Conservation (phyloP, 1,140 invertebrate species). For the Oryzaephilus surinamensis region DNA sequence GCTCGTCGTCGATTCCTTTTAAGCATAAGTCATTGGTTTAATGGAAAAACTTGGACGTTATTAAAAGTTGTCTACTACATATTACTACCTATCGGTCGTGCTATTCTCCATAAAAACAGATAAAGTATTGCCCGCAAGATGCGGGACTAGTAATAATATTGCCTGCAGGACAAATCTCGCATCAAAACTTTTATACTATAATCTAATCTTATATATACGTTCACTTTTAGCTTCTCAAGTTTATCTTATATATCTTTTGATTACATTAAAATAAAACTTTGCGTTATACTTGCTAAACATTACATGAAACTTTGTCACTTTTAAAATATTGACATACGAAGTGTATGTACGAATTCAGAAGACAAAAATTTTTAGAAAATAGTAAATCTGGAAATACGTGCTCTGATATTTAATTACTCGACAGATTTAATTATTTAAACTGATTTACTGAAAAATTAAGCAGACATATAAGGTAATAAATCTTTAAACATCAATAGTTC, state of each 20-base stretch:
- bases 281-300: no score
- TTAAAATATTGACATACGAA: no score
- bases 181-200: slow-evolving; percentile 16
- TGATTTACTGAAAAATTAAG: no score
- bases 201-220: slow-evolving; percentile 19
- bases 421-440: no score
- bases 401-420: no score
- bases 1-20: slow-evolving; percentile 3
- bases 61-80: slow-evolving; percentile 19
- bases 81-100: slow-evolving; percentile 16
- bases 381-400: no score
- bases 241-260: slow-evolving; percentile 15
- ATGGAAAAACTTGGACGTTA: slow-evolving; percentile 24
- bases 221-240: slow-evolving; percentile 18
- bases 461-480: not conserved
- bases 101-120: slow-evolving; percentile 17
- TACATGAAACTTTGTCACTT: no score
- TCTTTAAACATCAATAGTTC: not conserved
- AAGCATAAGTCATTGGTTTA: slow-evolving; percentile 16
- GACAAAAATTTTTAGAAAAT: no score
- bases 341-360: no score
- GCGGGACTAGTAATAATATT: slow-evolving; percentile 7
- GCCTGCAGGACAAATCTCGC: slow-evolving; percentile 13
- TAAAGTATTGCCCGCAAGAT: slow-evolving; percentile 15
- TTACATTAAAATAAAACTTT: slow-evolving; percentile 18